Base-by-base conservation (phyloP, 2,888 invertebrate genomes). In the Plagiodera versicolora region DNA sequence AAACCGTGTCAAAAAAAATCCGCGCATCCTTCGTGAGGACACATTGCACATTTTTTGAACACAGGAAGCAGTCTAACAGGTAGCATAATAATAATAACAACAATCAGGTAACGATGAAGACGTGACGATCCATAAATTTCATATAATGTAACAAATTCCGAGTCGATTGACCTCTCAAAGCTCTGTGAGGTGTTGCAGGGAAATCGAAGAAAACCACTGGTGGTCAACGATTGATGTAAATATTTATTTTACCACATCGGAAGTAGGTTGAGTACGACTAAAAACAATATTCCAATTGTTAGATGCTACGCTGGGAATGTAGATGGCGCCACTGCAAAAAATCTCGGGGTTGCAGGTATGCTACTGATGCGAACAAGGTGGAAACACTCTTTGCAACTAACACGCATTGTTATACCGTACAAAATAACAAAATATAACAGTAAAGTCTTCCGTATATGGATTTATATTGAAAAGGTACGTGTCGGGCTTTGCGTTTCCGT, bases 381-480 rank as follows among this genome's bases (percentile, higher is more conserved):
- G n/a, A n/a, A n/a, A n/a, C n/a, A n/a, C n/a, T n/a, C n/a, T n/a
- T n/a, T n/a, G n/a, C n/a, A n/a, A n/a, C n/a, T n/a, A n/a, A n/a
- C n/a, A n/a, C n/a, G n/a, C n/a, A n/a, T n/a, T n/a, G n/a, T n/a
- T n/a, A n/a, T n/a, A n/a, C n/a, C n/a, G n/a, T n/a, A n/a, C n/a
- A n/a, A n/a, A n/a, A n/a, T n/a, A n/a, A n/a, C n/a, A n/a, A n/a
- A n/a, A n/a, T n/a, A n/a, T n/a, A n/a, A n/a, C n/a, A n/a, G n/a
- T n/a, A n/a, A 39, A 16, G 20, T 30, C 35, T 30, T 4, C 52
- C 52, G 19, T 52, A 52, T 52, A 52, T 52, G 16, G 52, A 39
- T 30, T 30, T 10, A 11, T 20, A 52, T 52, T 52, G 52, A 39
- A 52, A 39, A 28, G 4, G 28, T 32, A 32, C 32, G 32, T 32